Conservation (phyloP, 2,797 vertebrate genomes). For the Sorex maritimensis region DNA sequence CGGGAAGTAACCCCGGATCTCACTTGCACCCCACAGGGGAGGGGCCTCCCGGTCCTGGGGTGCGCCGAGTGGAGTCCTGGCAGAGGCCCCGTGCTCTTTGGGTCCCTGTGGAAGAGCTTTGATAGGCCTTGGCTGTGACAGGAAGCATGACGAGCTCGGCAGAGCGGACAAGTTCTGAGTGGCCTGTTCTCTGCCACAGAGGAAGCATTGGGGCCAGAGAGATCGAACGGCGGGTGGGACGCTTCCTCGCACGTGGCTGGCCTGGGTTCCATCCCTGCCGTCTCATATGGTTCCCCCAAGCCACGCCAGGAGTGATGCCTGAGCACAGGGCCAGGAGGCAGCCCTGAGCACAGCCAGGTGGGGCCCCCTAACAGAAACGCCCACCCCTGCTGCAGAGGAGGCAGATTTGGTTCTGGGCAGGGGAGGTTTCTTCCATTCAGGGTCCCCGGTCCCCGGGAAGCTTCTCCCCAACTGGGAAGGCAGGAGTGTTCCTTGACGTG, state of each 20-base stretch:
- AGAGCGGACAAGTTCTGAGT: conserved; percentile 22
- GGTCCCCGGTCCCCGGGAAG: not conserved
- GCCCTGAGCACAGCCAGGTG: too few relatives aligned
- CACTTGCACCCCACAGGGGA: not conserved
- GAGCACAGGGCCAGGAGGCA: too few relatives aligned
- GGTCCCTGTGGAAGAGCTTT: conserved; percentile 2
- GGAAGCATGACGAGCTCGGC: conserved; percentile 18
- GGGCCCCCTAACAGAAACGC: not conserved
- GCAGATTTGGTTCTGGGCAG: not conserved
- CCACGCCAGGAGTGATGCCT: too few relatives aligned
- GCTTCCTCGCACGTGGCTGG: too few relatives aligned
- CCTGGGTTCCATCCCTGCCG: too few relatives aligned
- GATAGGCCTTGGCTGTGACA: not conserved
- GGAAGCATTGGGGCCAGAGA: not conserved
- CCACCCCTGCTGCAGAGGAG: not conserved
- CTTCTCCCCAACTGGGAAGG: not conserved
- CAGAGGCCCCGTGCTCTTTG: conserved; percentile 42
- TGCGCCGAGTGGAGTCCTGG: not conserved
- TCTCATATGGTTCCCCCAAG: too few relatives aligned
- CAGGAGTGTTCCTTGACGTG: not conserved
- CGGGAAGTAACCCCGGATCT: not conserved
- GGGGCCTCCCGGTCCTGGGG: not conserved
- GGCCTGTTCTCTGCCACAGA: not conserved
- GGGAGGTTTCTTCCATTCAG: not conserved
- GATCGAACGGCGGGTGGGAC: too few relatives aligned